Evolutionary conservation across 2,888 invertebrate species (phyloP).

Genomic region (Melikaiella ostensackeni): DNA sequence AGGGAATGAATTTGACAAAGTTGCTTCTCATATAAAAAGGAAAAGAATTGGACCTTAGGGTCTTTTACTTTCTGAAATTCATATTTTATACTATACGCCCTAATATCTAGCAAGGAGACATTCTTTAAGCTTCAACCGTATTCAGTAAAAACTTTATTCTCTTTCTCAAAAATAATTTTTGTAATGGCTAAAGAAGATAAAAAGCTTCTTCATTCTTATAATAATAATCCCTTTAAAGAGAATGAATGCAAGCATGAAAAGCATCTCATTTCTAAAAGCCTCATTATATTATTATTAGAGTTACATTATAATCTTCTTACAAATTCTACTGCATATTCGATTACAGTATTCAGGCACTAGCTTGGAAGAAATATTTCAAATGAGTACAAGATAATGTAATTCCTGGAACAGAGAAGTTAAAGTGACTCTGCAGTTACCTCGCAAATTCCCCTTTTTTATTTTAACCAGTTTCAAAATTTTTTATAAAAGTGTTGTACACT

Average conservation of each 20-base stretch:
- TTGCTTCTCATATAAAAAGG: too few relatives aligned
- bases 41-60: too few relatives aligned
- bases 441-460: constrained; percentile 7
- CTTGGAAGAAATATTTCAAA: background rate
- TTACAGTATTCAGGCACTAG: background rate
- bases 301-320: constrained; percentile 1
- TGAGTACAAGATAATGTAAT: constrained; percentile 30
- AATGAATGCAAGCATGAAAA: background rate
- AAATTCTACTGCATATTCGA: constrained; percentile 16
- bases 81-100: too few relatives aligned
- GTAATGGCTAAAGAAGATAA: background rate
- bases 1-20: too few relatives aligned
- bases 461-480: constrained; percentile 2
- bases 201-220: background rate
- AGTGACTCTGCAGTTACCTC: background rate
- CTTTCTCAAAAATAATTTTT: background rate
- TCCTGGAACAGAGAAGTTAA: constrained; percentile 4
- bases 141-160: background rate
- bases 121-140: background rate
- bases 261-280: constrained; percentile 9
- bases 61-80: too few relatives aligned
- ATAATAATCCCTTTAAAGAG: background rate
- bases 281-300: background rate
- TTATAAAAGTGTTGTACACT: background rate
- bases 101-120: too few relatives aligned